phyloP scores from a whole-genome alignment of 1,140 invertebrate species.

The Halesus radiatus region DNA sequence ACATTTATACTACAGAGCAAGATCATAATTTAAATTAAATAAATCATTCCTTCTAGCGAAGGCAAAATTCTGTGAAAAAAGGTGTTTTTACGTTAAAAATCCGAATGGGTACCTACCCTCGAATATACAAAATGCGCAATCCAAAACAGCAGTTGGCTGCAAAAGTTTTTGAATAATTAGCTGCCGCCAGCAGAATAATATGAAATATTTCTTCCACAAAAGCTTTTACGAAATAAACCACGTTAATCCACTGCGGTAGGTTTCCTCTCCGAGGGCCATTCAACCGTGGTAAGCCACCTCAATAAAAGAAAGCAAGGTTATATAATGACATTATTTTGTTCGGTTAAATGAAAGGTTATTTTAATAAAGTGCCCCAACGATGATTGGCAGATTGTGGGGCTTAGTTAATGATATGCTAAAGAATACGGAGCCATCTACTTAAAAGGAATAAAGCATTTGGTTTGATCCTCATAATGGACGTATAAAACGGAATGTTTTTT shows the following conservation, averaged over 20 bases:
- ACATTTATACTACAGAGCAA: no score
- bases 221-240: constrained; percentile 12
- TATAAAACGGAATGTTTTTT: background rate
- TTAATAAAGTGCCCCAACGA: no score
- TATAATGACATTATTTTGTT: no score
- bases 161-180: constrained; percentile 40
- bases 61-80: no score
- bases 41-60: no score
- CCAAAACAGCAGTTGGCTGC: constrained; percentile 25
- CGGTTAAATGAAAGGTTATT: no score
- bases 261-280: constrained; percentile 12
- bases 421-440: background rate
- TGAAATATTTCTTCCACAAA: constrained; percentile 32
- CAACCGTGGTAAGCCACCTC: background rate
- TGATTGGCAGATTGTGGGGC: no score
- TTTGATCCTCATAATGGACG: background rate
- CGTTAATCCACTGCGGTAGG: constrained; percentile 17
- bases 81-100: background rate
- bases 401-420: no score
- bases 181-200: constrained; percentile 19
- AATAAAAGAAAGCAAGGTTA: background rate
- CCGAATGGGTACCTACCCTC: background rate
- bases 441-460: background rate
- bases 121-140: constrained; percentile 26
- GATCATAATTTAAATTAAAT: no score